phyloP scores from a whole-genome alignment of 2,113 vertebrate species.

The Carettochelys insculpta region DNA sequence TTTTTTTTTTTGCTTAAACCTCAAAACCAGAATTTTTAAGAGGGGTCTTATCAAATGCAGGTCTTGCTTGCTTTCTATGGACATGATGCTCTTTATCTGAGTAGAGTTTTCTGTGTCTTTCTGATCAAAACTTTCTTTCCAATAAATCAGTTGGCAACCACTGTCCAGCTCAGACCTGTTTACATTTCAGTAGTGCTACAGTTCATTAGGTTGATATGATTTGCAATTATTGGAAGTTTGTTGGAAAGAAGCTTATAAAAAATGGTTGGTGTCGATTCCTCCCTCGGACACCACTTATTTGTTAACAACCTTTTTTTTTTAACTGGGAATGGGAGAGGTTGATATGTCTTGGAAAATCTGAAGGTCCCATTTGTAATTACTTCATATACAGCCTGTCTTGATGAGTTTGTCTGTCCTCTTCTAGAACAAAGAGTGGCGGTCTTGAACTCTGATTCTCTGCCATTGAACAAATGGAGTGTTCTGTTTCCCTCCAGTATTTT shows the following conservation, averaged over 20 bases:
- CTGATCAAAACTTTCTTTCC: too few species aligned
- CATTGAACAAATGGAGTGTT: neutral
- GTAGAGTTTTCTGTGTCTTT: too few species aligned
- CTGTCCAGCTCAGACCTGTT: too few species aligned
- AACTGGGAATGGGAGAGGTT: neutral
- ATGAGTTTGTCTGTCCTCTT: neutral
- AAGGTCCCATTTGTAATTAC: neutral
- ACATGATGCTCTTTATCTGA: too few species aligned
- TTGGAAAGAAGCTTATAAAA: neutral
- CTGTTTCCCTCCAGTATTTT: neutral
- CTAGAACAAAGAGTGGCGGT: neutral
- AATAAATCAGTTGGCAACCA: too few species aligned
- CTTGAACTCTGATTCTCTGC: neutral
- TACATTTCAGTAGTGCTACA: neutral
- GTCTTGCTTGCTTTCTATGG: too few species aligned
- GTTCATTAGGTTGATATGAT: too few species aligned
- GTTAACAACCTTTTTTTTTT: too few species aligned
- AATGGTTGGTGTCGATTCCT: neutral
- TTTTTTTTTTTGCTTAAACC: too few species aligned
- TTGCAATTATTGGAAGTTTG: too few species aligned
- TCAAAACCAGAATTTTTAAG: neutral
- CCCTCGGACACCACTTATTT: neutral
- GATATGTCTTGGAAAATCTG: neutral
- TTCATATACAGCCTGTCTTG: neutral
- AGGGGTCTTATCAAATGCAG: neutral